Evolutionary conservation across 2,888 invertebrate species (phyloP), one percentile per base, ranked within the genome.

Genomic region (Caenorhabditis sp.): DNA sequence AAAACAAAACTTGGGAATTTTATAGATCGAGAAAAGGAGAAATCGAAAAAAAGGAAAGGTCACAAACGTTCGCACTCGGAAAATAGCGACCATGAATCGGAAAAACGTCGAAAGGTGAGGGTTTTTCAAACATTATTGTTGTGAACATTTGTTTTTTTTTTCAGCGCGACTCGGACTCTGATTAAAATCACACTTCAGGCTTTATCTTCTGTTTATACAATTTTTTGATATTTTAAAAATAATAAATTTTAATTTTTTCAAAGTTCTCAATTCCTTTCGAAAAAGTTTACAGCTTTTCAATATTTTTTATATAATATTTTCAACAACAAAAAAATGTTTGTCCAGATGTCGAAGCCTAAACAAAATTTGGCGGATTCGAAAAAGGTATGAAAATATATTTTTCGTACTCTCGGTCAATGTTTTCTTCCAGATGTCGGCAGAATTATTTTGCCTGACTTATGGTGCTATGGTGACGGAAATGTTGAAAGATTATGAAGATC

Each of bases 391-490:
- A 24, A 27, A 27, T 27, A 24, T 19, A 23, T 23, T 19, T 23
- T 50, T 8, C 5, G 17, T 17, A 14, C 5, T 17, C 14, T 57
- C 31, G 10, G 27, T 21, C 14, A 53, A 53, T 19, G 6, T 23
- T 5, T 53, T 4, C 12, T 24, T 81, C 58, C 59, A 84, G 81
- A 84, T 86, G 84, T 85, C 81, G 54, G 82, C 82, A 0, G 99
- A 99, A 89, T 90, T 99, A 69, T 93, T 99, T 83, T 95, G 96
- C 6, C 91, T 99, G 59, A 99, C 99, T 0, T 99, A 99, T 89
- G 99, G 99, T 53, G 94, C 97, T 2, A 90, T 99, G 73, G 97
- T 99, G 0, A 93, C 96, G 1, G 97, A 99, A 90, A 92, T 99
- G 91, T 90, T 99, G 23, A 94, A 95, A 89, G 99, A 99, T 88